A percentile compares a stretch with the other conserved stretches of the same genome.
phyloP scores from a whole-genome alignment of 2,113 vertebrate genomes.

The Proterorhinus semilunaris region DNA sequence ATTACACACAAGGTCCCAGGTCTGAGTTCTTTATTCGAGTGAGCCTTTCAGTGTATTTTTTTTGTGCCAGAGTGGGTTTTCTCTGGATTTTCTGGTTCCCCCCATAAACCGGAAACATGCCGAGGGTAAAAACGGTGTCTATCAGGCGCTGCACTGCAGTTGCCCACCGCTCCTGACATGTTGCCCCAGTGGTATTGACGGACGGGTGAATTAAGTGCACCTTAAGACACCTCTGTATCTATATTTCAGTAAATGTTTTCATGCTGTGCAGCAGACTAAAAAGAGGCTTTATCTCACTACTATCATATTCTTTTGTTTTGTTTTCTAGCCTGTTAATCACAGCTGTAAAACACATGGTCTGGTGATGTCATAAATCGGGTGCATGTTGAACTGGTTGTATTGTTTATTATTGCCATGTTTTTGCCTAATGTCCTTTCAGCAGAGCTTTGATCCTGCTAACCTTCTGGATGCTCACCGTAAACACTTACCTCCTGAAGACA shows the following conservation, averaged over 20 bases:
- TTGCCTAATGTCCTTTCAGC: conserved; percentile 54
- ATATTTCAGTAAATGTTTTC: background rate
- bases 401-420: conserved; percentile 64
- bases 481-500: conserved; percentile 65
- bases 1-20: background rate
- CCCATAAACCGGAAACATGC: too few relatives aligned
- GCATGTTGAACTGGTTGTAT: conserved; percentile 61
- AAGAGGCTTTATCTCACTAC: background rate
- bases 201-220: too few relatives aligned
- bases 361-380: conserved; percentile 61
- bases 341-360: conserved; percentile 62
- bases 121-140: too few relatives aligned
- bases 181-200: too few relatives aligned
- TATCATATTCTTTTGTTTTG: conserved; percentile 35
- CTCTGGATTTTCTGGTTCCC: too few relatives aligned
- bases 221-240: background rate
- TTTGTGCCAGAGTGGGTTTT: too few relatives aligned
- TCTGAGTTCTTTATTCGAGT: too few relatives aligned
- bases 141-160: too few relatives aligned
- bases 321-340: conserved; percentile 34
- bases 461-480: conserved; percentile 74
- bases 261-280: conserved; percentile 8
- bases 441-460: conserved; percentile 73
- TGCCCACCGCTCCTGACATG: too few relatives aligned
- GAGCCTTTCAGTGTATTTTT: too few relatives aligned